Conservation (phyloP, 2,797 vertebrate genomes). For the Poeciliopsis paucimaculata region DNA sequence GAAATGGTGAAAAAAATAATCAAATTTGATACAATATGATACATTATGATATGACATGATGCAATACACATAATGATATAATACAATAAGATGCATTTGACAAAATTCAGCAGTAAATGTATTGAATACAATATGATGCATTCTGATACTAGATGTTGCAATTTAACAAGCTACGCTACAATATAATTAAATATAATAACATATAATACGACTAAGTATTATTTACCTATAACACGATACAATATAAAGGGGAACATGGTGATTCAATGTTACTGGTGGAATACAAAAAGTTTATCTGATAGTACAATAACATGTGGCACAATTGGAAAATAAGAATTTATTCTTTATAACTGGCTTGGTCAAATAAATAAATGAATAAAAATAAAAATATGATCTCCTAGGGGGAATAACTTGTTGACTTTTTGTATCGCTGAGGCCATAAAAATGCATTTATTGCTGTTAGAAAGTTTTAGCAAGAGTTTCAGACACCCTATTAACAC, state of each 20-base stretch:
- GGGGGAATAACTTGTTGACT: background rate
- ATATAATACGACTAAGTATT: background rate
- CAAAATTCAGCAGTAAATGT: too few species aligned
- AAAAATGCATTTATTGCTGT: background rate
- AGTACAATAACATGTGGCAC: background rate
- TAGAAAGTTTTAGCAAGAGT: background rate
- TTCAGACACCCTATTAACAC: background rate
- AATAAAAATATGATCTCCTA: background rate
- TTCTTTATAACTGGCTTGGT: too few species aligned
- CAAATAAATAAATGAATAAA: too few species aligned
- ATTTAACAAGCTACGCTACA: background rate
- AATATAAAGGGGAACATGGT: background rate
- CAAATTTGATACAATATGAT: too few species aligned
- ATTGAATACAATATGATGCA: too few species aligned
- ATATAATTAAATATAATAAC: background rate
- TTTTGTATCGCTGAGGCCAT: background rate
- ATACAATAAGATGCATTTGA: background rate
- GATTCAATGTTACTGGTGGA: background rate
- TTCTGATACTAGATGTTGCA: background rate
- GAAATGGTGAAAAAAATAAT: background rate
- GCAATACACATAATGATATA: background rate
- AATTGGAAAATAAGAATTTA: background rate
- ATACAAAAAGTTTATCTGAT: too few species aligned
- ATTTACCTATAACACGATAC: background rate
- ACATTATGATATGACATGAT: background rate